Base-by-base conservation (phyloP, 1,140 invertebrate genomes). In the Patella vulgata region DNA sequence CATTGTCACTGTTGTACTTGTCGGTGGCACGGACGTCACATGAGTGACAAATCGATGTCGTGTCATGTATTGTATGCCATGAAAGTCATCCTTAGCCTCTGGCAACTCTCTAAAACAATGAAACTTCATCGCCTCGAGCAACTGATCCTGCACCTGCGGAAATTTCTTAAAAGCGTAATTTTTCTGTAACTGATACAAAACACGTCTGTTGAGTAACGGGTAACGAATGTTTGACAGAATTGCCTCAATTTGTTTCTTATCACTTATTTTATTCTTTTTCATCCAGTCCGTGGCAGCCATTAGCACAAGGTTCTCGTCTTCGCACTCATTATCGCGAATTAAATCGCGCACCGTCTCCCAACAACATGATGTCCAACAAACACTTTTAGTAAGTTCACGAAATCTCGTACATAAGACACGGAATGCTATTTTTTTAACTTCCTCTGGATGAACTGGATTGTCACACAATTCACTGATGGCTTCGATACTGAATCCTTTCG, bases 121-220 rank as follows among this genome's bases (percentile, higher is more conserved):
- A 61, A 74, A 81, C 42, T 68, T 70, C 1, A 81, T 68, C 31
- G 79, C 79, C 43, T 70, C 68, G 47, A 77, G 68, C 21, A 81
- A 71, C 12, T 78, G 71, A 21, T 70, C 74, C 59, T 79, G 77
- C 4, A 81, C 73, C 43, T 67, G 66, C 0, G 79, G 79, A 66
- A 81, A 81, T 59, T 81, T 81, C 65, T 75, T 76, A 64, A 81
- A 81, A 52, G 74, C 75, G 50, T 71, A 70, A 53, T 79, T 78
- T 59, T 78, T 78, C 46, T 79, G 70, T 52, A 81, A 68, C 57
- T 79, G 78, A 57, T 81, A 81, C 17, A 81, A 66, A 33, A 81
- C 75, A 58, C 74, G 60, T 47, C 74, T 61, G 54, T 78, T 70
- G 17, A 81, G 71, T 11, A 77, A 59, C 1, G 79, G 79, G 66